Base-by-base conservation (phyloP, 35 echinoderm and acorn worm genomes). In the Ptychodera flava region DNA sequence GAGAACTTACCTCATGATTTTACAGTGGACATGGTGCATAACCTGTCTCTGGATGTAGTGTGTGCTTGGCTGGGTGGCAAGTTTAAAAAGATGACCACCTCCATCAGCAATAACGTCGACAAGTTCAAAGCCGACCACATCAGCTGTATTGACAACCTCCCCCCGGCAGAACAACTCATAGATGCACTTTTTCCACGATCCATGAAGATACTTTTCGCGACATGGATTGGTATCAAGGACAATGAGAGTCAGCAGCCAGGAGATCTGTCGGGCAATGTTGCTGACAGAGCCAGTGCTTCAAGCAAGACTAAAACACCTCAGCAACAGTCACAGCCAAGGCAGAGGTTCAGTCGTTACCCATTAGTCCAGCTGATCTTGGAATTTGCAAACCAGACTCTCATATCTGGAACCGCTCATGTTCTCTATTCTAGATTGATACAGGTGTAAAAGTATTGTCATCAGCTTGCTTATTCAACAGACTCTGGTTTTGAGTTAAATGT, bases 301-400 rank as follows among this genome's bases (percentile, higher is more conserved):
- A 79, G 77, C 33, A 27, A 6, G 0, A 6, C 45, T 64, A 64
- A 36, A 30, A 30, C 32, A 77, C 14, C 27, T 34, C 12, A 12
- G 53, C 28, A 15, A 27, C 2, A 78, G 52, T 2, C 1, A 33
- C 28, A 87, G 52, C 78, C 78, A n/a, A 0, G n/a, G 28, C 34
- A 81, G 37, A n/a, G 12, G 15, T n/a, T 34, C 28, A 36, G 76
- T 80, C 37, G 86, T 35, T 87, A 79, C 78, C 86, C 86, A 78
- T 79, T 87, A 36, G 86, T 78, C 27, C 86, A 87, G 34, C 35
- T 87, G 27, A 87, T 87, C 28, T 45, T 87, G 28, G 86, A 87
- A 29, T 33, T 87, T 30, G 86, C 86, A 33, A 87, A 87, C 29
- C 86, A 87, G 64, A 87, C 86, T 28, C 86, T 87, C 29, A 87